Percentiles rank a stretch among this genome's conserved stretches.
These are phyloP conservation scores for Laothoe populi DNA, from an alignment of 2,888 invertebrate genomes.

Conservation along the genomic window DNA sequence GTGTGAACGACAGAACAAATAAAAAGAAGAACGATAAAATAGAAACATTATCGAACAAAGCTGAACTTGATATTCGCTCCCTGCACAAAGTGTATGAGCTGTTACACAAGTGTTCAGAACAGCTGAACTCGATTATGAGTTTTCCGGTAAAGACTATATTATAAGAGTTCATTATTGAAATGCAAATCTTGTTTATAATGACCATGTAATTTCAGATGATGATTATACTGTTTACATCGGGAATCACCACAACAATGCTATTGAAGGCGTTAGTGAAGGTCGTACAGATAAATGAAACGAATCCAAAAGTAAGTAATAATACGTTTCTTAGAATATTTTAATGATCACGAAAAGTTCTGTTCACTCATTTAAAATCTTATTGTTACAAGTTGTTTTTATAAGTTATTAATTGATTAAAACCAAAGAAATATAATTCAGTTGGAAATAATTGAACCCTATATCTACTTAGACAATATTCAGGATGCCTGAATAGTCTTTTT, in stretches of 20 bases:
- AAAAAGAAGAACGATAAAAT: slow-evolving; percentile 43
- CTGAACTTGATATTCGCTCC: slow-evolving; percentile 53
- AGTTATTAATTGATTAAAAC: too few relatives aligned
- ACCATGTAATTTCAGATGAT: slow-evolving; percentile 59
- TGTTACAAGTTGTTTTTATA: too few relatives aligned
- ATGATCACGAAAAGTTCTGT: not conserved
- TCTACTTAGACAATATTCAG: too few relatives aligned
- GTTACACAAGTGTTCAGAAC: slow-evolving; percentile 61
- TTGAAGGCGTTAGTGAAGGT: slow-evolving; percentile 55
- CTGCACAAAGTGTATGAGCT: slow-evolving; percentile 64
- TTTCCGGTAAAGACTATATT: slow-evolving; percentile 54
- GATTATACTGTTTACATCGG: slow-evolving; percentile 59
- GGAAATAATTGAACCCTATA: too few relatives aligned
- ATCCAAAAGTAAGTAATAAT: slow-evolving; percentile 42
- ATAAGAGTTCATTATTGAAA: not conserved
- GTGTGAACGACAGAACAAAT: slow-evolving; percentile 34
- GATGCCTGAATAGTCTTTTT: too few relatives aligned
- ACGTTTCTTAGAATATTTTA: not conserved
- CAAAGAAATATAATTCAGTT: too few relatives aligned
- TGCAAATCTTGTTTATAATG: slow-evolving; percentile 2
- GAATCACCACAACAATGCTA: slow-evolving; percentile 61
- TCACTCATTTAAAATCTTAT: not conserved
- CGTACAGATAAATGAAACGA: slow-evolving; percentile 46
- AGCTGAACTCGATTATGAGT: slow-evolving; percentile 65
- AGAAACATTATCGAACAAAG: slow-evolving; percentile 56